A percentile compares a stretch with the other conserved stretches of the same genome.
Conservation (phyloP, 2,113 vertebrate species). For the Fregata magnificens region DNA sequence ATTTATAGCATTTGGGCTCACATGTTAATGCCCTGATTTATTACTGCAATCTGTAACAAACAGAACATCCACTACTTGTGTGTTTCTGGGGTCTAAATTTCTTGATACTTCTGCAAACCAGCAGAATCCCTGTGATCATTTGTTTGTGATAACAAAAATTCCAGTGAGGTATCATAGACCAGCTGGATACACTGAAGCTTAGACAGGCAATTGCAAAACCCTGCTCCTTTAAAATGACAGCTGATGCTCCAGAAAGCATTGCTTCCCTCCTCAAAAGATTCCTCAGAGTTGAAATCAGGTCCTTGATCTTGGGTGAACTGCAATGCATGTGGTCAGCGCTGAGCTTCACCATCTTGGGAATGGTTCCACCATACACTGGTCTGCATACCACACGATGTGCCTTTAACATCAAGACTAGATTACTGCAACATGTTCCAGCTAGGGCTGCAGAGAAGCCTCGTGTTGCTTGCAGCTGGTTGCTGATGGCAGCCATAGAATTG, state of each 20-base stretch:
- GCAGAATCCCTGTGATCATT: fast-evolving
- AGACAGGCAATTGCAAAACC: not conserved
- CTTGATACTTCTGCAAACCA: not conserved
- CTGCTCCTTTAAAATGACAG: not conserved
- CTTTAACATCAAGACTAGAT: not conserved
- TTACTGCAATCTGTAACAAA: not conserved
- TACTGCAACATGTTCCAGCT: not conserved
- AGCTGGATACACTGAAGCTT: not conserved
- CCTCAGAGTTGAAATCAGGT: not conserved
- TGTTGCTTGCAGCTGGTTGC: not conserved
- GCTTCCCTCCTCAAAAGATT: not conserved
- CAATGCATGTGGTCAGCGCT: not conserved
- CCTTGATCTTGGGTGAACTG: not conserved
- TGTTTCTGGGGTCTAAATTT: not conserved
- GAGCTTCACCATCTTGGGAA: not conserved
- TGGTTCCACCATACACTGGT: fast-evolving
- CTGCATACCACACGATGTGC: fast-evolving
- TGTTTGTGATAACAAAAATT: not conserved
- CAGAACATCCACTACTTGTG: not conserved
- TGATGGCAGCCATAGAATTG: not conserved
- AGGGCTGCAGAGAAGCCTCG: not conserved
- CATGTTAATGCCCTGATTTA: not conserved
- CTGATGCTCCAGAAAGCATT: not conserved
- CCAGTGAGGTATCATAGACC: not conserved
- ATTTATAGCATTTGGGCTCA: not conserved